Conservation (phyloP, 1,140 invertebrate species). For the Plectrocnemia conspersa region DNA sequence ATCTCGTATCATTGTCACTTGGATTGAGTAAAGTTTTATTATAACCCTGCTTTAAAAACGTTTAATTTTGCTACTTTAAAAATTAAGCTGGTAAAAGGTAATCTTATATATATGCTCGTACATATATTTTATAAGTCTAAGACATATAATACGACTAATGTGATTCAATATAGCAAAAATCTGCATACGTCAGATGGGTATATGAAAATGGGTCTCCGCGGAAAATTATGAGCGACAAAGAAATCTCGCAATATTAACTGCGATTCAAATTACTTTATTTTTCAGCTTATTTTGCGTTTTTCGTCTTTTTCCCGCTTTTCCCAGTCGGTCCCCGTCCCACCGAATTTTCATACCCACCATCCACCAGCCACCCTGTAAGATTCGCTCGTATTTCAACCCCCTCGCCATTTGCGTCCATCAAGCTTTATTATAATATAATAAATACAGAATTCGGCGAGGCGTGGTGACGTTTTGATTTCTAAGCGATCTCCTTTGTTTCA, state of each 20-base stretch:
- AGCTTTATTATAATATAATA: background rate
- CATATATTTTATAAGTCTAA: no score
- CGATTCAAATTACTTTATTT: slow-evolving; percentile 12
- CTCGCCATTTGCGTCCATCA: background rate
- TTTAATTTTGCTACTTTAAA: no score
- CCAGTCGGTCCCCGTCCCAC: no score
- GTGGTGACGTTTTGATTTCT: background rate
- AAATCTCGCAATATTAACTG: slow-evolving; percentile 10
- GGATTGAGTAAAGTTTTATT: no score
- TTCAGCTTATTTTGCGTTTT: slow-evolving; percentile 9
- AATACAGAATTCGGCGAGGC: background rate
- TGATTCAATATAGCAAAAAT: slow-evolving; percentile 9
- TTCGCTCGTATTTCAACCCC: background rate
- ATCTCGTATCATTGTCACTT: no score
- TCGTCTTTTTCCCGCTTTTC: background rate
- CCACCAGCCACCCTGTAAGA: background rate
- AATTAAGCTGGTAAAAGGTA: no score
- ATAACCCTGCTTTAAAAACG: no score
- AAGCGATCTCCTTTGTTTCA: no score
- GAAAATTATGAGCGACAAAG: slow-evolving; percentile 11
- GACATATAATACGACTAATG: slow-evolving; percentile 8
- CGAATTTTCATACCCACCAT: no score
- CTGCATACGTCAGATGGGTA: slow-evolving; percentile 6
- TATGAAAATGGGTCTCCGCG: slow-evolving; percentile 5
- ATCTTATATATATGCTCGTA: no score